Percentiles rank a stretch among this genome's conserved stretches.
Conservation (phyloP, 2,797 vertebrate genomes). For the Alcedo quadribrachys region DNA sequence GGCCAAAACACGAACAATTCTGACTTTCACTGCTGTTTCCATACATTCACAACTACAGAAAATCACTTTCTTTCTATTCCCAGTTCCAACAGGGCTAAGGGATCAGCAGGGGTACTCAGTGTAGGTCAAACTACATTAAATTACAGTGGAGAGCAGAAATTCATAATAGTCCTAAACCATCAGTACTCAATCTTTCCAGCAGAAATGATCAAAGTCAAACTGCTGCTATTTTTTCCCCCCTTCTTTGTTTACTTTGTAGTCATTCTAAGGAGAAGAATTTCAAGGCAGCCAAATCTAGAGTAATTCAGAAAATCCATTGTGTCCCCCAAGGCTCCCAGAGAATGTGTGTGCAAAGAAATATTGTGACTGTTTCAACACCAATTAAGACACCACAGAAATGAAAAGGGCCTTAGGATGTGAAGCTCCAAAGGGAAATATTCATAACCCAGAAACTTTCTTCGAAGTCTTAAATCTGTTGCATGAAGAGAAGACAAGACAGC, state of each 20-base stretch:
- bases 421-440: not conserved
- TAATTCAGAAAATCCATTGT: not conserved
- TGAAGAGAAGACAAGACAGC: not conserved
- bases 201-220: slow-evolving; percentile 8
- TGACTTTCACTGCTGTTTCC: not conserved
- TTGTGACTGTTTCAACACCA: not conserved
- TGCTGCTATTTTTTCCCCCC: rapidly evolving
- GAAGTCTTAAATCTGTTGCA: not conserved
- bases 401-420: not conserved
- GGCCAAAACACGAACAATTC: not conserved
- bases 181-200: not conserved
- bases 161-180: not conserved
- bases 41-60: not conserved
- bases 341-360: not conserved
- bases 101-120: not conserved
- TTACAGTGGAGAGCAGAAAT: not conserved
- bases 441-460: not conserved
- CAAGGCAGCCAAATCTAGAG: not conserved
- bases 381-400: not conserved
- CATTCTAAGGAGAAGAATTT: not conserved
- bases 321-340: not conserved
- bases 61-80: not conserved
- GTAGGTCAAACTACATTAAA: slow-evolving; percentile 27
- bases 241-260: not conserved
- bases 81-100: not conserved